phyloP scores from a whole-genome alignment of 2,888 invertebrate genomes.

The Rosalia funebris region DNA sequence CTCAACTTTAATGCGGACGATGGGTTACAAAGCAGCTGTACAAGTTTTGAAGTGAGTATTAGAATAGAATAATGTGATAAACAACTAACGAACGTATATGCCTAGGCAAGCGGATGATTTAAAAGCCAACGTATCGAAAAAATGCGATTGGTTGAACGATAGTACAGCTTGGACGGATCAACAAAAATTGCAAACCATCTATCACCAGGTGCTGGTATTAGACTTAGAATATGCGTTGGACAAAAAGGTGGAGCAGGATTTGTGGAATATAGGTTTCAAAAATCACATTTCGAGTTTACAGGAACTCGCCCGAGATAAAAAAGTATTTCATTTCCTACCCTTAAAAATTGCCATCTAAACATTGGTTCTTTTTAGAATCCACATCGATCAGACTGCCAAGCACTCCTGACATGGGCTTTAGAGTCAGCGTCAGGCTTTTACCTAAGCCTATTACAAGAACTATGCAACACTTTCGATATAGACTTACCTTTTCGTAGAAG shows the following conservation, averaged over 20 bases:
- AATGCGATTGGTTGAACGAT: slow-evolving; percentile 65
- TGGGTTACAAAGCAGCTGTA: slow-evolving; percentile 81
- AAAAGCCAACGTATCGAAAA: slow-evolving; percentile 74
- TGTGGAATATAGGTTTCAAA: slow-evolving; percentile 90
- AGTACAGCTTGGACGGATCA: slow-evolving; percentile 62
- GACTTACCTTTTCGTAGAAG: slow-evolving; percentile 79
- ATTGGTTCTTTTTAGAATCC: slow-evolving; percentile 69
- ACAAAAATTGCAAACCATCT: slow-evolving; percentile 68
- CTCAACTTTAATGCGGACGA: slow-evolving; percentile 53
- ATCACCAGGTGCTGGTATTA: slow-evolving; percentile 78
- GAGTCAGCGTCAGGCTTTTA: slow-evolving; percentile 90
- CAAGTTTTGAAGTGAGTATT: slow-evolving; percentile 76
- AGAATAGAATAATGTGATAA: not conserved
- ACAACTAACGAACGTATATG: not conserved
- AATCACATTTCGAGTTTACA: slow-evolving; percentile 85
- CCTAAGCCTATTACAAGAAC: slow-evolving; percentile 80
- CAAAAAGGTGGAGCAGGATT: slow-evolving; percentile 88
- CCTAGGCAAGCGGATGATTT: slow-evolving; percentile 78
- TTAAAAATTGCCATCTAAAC: not conserved
- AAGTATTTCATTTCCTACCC: slow-evolving; percentile 64
- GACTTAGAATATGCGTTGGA: slow-evolving; percentile 89
- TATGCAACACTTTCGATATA: slow-evolving; percentile 82
- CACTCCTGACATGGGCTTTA: slow-evolving; percentile 81
- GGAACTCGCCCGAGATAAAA: slow-evolving; percentile 80
- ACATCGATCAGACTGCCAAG: slow-evolving; percentile 78